phyloP scores from a whole-genome alignment of 1,140 invertebrate species.

The Drosophila pseudoobscura region DNA sequence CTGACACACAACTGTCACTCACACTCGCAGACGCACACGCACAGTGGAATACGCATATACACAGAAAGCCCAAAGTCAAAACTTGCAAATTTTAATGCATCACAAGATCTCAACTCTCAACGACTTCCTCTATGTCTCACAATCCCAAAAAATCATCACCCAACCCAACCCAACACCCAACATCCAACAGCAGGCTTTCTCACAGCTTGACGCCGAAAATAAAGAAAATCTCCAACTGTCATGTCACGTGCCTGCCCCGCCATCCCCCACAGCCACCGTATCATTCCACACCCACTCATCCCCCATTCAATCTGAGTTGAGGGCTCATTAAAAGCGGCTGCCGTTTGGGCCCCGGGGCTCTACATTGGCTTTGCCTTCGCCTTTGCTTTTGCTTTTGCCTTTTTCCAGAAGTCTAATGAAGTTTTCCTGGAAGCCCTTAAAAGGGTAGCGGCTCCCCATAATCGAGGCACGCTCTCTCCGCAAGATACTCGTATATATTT shows the following conservation, averaged over 20 bases:
- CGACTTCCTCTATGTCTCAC: slow-evolving; percentile 54
- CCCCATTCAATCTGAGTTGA: slow-evolving; percentile 23
- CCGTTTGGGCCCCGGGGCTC: slow-evolving; percentile 19
- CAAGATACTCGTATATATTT: slow-evolving; percentile 6
- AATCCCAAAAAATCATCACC: slow-evolving; percentile 50
- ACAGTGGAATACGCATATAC: neutral
- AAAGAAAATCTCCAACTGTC: slow-evolving; percentile 48
- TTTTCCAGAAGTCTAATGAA: slow-evolving; percentile 51
- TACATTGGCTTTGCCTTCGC: neutral
- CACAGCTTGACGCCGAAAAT: slow-evolving; percentile 37
- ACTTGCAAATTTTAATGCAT: slow-evolving; percentile 80
- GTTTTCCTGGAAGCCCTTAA: slow-evolving; percentile 16
- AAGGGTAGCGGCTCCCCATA: slow-evolving; percentile 24
- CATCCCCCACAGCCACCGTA: too few species aligned
- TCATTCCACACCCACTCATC: neutral
- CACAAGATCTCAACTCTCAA: slow-evolving; percentile 70
- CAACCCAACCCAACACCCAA: neutral
- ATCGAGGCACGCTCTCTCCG: slow-evolving; percentile 2
- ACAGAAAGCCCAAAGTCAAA: slow-evolving; percentile 63
- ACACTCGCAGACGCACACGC: slow-evolving; percentile 22
- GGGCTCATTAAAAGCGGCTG: slow-evolving; percentile 65
- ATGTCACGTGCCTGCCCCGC: slow-evolving; percentile 37
- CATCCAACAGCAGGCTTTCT: slow-evolving; percentile 32
- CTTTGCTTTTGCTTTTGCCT: neutral
- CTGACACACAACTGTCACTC: slow-evolving; percentile 75